A percentile compares a stretch with the other conserved stretches of the same genome.
phyloP scores from a whole-genome alignment of 2,797 vertebrate species.

The Holocentrus rufus region DNA sequence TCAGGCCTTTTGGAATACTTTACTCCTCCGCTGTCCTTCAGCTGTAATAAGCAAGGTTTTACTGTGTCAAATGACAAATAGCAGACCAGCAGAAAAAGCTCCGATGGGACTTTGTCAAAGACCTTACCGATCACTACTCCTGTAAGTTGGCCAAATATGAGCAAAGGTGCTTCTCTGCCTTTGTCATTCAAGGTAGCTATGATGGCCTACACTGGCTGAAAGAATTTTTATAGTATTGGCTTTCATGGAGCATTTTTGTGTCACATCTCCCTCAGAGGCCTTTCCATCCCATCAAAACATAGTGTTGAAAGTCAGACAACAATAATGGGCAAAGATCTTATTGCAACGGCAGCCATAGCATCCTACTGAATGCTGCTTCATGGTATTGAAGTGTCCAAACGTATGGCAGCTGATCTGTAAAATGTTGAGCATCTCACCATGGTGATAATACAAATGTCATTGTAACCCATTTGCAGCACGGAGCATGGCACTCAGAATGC shows the following conservation, averaged over 20 bases:
- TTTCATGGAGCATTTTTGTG: neutral
- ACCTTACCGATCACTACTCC: neutral
- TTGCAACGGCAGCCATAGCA: neutral
- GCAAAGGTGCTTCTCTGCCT: conserved; percentile 13
- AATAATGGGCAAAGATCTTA: neutral
- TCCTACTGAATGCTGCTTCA: neutral
- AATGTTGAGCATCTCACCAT: neutral
- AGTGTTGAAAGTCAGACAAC: neutral
- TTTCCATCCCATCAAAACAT: neutral
- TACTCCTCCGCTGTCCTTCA: conserved; percentile 18
- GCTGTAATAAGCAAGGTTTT: conserved; percentile 45
- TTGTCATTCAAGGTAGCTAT: neutral
- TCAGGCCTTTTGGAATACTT: neutral
- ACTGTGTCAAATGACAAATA: conserved; percentile 1
- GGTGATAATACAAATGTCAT: conserved; percentile 16
- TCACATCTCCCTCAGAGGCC: neutral
- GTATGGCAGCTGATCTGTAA: neutral
- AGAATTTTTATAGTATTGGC: too few relatives aligned
- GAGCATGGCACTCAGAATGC: conserved; percentile 18
- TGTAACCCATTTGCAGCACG: conserved; percentile 17
- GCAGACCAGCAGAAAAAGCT: neutral
- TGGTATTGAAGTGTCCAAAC: neutral
- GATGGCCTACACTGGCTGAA: neutral
- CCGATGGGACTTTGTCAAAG: neutral
- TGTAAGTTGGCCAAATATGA: neutral